Evolutionary conservation across 2,113 vertebrate species (phyloP), one percentile per base, ranked within the genome.

Genomic region (Fukomys damarensis): DNA sequence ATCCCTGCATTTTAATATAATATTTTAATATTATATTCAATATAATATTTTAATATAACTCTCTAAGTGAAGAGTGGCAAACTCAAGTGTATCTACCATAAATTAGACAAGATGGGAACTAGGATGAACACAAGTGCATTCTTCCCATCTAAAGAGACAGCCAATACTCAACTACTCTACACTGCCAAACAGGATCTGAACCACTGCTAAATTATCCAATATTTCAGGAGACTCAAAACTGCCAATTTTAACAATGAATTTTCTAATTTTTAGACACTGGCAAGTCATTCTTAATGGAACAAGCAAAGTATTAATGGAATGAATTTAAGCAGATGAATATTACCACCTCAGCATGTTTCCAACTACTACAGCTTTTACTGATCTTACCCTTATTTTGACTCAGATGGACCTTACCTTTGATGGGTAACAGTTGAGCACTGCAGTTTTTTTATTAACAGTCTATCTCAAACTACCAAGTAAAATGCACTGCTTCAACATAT

Each of bases 1-100:
- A 68, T 35, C 5, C 65, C 7, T 76, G 28, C 8, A 52, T 61
- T 35, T n/a, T n/a, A n/a, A n/a, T n/a, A n/a, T n/a, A n/a, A n/a
- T n/a, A n/a, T n/a, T n/a, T n/a, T n/a, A n/a, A n/a, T n/a, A n/a
- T n/a, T n/a, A n/a, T n/a, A n/a, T n/a, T n/a, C n/a, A n/a, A n/a
- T n/a, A n/a, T n/a, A n/a, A n/a, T 94, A 72, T 86, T 72, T 86
- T 85, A 89, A 84, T 74, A 38, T 46, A 96, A 95, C 41, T 26
- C 46, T 91, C 43, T 72, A 90, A 91, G 22, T 43, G 66, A 79
- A 1, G 32, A 22, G 28, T 38, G 56, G 35, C n/a, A 77, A 95
- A 72, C 65, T 84, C 43, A 88, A 95, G 93, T 84, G 93, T 84
- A 84, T 9, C 13, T 89, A 46, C 30, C 46, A 58, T 68, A 83